Evolutionary conservation across 2,888 invertebrate genomes (phyloP).

Genomic region (Drosophila percnosoma): DNA sequence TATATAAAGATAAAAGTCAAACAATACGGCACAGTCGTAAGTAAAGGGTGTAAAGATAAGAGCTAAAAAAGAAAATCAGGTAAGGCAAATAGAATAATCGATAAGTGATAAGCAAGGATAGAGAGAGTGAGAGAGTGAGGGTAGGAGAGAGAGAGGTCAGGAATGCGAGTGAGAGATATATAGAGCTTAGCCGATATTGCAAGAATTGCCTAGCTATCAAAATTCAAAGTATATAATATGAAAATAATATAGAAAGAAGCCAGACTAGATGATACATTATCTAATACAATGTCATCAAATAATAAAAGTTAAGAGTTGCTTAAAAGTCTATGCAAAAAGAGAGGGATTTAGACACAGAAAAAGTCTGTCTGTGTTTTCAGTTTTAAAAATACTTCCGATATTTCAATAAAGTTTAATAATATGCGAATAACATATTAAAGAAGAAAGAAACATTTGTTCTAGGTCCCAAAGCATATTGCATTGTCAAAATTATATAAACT

Average conservation of each 20-base stretch:
- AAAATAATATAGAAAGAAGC: neutral
- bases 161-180: neutral
- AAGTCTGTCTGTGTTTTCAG: neutral
- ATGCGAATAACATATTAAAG: neutral
- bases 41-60: slow-evolving; percentile 35
- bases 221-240: neutral
- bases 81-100: slow-evolving; percentile 20
- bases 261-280: neutral
- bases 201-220: neutral
- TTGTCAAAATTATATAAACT: neutral
- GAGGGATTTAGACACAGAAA: neutral
- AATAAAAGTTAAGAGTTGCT: neutral
- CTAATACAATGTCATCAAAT: neutral
- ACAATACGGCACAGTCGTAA: slow-evolving; percentile 12
- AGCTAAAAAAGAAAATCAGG: slow-evolving; percentile 13
- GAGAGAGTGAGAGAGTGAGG: neutral
- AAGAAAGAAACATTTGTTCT: neutral
- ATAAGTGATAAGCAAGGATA: slow-evolving; percentile 26
- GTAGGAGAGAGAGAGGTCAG: neutral
- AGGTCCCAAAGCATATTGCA: neutral
- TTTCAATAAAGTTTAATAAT: neutral
- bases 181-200: neutral
- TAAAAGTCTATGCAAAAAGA: neutral
- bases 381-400: neutral
- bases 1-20: slow-evolving; percentile 21